phyloP scores from a whole-genome alignment of 2,113 vertebrate species.

The Protomyctophum bolini region DNA sequence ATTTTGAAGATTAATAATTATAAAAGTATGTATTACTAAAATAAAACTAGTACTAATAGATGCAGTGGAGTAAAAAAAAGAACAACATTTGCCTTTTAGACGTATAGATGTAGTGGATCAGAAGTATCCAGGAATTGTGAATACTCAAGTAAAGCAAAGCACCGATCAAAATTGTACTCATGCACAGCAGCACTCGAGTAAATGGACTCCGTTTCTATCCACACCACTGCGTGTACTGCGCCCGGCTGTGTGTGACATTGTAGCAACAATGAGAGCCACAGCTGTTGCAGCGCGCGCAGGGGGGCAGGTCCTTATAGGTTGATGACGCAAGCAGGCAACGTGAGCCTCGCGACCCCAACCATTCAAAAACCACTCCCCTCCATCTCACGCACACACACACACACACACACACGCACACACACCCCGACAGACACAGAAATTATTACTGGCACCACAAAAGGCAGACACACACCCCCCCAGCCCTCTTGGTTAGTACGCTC shows the following conservation, averaged over 20 bases:
- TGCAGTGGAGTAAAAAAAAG: too few species aligned
- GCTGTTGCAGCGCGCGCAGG: conserved; percentile 45
- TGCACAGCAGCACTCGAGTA: too few species aligned
- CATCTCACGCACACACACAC: conserved; percentile 14
- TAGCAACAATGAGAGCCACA: conserved; percentile 35
- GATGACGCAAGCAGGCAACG: conserved; percentile 61
- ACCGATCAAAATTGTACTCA: too few species aligned
- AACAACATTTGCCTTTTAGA: too few species aligned
- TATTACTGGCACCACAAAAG: background rate
- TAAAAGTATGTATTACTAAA: too few species aligned
- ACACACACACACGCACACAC: conserved; percentile 5
- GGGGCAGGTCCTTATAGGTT: conserved; percentile 48
- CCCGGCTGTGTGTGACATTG: background rate
- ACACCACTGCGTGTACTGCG: too few species aligned
- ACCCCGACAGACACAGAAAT: conserved; percentile 17
- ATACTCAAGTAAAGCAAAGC: too few species aligned
- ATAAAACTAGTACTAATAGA: too few species aligned
- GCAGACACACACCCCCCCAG: background rate
- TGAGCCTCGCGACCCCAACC: conserved; percentile 63
- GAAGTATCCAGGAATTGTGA: too few species aligned
- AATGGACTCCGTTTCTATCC: too few species aligned
- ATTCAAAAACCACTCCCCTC: conserved; percentile 21
- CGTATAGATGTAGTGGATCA: too few species aligned
- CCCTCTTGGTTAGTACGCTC: background rate
- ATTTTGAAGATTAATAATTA: too few species aligned